Evolutionary conservation across 2,888 invertebrate species (phyloP).

Genomic region (Ophion obscuratus): DNA sequence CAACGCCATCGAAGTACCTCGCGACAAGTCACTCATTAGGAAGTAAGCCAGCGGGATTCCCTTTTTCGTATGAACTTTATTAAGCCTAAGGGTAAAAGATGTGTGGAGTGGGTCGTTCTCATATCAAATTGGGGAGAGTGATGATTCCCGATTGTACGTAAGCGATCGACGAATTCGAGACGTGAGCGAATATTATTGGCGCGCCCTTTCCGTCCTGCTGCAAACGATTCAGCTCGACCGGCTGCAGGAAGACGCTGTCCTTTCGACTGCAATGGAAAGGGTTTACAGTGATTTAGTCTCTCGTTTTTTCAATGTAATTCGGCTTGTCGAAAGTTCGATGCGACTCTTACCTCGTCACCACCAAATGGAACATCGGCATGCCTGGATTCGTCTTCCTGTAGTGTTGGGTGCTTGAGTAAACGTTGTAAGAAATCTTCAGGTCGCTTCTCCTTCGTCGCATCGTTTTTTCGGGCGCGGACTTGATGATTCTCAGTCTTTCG

Average conservation of each 20-base stretch:
- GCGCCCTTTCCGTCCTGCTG: constrained; percentile 78
- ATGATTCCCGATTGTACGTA: constrained; percentile 79
- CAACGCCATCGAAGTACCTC: too few relatives aligned
- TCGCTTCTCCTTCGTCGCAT: constrained; percentile 76
- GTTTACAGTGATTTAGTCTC: background rate
- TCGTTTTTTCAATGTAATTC: background rate
- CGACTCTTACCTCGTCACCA: constrained; percentile 77
- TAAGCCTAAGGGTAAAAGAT: constrained; percentile 28
- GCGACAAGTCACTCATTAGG: too few relatives aligned
- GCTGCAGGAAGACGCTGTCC: constrained; percentile 74
- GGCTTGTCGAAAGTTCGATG: background rate
- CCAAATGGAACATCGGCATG: constrained; percentile 77
- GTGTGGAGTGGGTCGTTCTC: constrained; percentile 9
- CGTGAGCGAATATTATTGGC: constrained; percentile 79
- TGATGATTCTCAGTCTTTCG: constrained; percentile 79
- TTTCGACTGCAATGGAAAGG: constrained; percentile 74
- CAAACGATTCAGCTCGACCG: constrained; percentile 78
- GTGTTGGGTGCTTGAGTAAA: constrained; percentile 75
- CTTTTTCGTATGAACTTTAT: constrained; percentile 39
- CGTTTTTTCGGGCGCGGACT: constrained; percentile 76
- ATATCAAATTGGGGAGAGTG: constrained; percentile 77
- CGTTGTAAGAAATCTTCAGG: constrained; percentile 80
- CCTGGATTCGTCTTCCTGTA: constrained; percentile 80
- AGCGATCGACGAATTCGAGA: constrained; percentile 78
- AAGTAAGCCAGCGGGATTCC: too few relatives aligned